Conservation (phyloP, 2,888 invertebrate genomes). For the Pimpla rufipes region DNA sequence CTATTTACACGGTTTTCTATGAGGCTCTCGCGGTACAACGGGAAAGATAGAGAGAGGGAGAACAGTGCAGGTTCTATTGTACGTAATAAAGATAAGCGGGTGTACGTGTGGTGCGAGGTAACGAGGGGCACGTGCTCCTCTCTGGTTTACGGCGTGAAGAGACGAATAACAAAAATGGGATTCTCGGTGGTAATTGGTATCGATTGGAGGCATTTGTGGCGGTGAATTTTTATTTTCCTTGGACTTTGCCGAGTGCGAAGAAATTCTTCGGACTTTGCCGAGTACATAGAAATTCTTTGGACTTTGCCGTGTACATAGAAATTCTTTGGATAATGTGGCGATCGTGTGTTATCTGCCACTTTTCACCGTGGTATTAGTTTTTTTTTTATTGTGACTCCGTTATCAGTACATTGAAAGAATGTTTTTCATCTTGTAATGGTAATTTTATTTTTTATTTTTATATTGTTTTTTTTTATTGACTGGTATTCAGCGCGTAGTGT, state of each 20-base stretch:
- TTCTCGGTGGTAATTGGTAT: conserved; percentile 17
- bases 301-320: neutral
- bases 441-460: too few species aligned
- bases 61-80: conserved; percentile 1
- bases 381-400: too few species aligned
- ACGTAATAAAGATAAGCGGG: conserved; percentile 53
- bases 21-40: neutral
- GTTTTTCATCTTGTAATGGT: too few species aligned
- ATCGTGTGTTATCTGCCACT: too few species aligned
- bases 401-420: too few species aligned
- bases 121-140: conserved; percentile 8
- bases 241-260: neutral
- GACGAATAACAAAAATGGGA: conserved; percentile 5
- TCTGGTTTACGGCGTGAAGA: neutral
- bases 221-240: neutral
- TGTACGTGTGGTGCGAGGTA: conserved; percentile 1
- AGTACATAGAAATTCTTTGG: neutral
- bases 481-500: too few species aligned
- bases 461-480: too few species aligned
- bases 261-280: too few species aligned
- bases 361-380: too few species aligned
- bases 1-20: conserved; percentile 36
- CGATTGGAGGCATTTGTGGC: neutral
- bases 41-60: neutral
- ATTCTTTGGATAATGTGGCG: neutral